A percentile compares a stretch with the other conserved stretches of the same genome.
These are phyloP conservation scores for Malurus melanocephalus DNA, from an alignment of 2,113 vertebrate species.

Conservation along the genomic window DNA sequence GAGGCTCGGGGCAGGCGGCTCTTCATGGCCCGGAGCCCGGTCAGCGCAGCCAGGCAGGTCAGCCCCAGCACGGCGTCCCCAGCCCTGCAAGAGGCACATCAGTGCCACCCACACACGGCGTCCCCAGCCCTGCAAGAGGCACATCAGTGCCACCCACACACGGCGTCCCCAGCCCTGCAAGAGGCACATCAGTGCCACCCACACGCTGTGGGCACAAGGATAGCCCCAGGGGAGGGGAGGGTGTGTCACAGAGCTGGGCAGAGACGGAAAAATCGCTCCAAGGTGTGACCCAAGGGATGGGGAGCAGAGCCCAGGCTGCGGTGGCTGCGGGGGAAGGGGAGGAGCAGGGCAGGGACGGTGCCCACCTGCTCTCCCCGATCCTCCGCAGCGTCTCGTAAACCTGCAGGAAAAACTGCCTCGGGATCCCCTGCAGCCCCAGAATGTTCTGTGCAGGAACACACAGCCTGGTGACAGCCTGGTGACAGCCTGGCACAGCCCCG, in stretches of 20 bases:
- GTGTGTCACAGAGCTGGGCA: neutral
- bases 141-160: no score
- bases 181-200: no score
- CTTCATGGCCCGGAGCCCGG: slow-evolving; percentile 79
- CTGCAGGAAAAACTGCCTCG: slow-evolving; percentile 86
- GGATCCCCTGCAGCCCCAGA: slow-evolving; percentile 82
- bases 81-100: slow-evolving; percentile 51
- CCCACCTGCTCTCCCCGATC: slow-evolving; percentile 82
- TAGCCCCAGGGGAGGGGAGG: fast-evolving
- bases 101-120: no score
- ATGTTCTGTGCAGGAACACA: slow-evolving; percentile 78
- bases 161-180: no score
- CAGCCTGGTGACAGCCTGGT: neutral
- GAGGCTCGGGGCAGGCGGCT: slow-evolving; percentile 38
- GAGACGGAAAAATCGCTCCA: fast-evolving
- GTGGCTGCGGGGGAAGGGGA: neutral
- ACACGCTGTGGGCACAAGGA: fast-evolving
- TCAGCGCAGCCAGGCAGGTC: slow-evolving; percentile 75
- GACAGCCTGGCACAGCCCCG: fast-evolving
- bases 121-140: no score
- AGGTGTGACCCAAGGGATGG: neutral
- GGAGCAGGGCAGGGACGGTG: neutral
- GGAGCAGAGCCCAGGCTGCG: neutral
- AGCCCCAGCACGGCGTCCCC: slow-evolving; percentile 28
- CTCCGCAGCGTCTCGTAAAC: slow-evolving; percentile 84